Conservation (phyloP, 2,888 invertebrate species). For the Aquatica leii region DNA sequence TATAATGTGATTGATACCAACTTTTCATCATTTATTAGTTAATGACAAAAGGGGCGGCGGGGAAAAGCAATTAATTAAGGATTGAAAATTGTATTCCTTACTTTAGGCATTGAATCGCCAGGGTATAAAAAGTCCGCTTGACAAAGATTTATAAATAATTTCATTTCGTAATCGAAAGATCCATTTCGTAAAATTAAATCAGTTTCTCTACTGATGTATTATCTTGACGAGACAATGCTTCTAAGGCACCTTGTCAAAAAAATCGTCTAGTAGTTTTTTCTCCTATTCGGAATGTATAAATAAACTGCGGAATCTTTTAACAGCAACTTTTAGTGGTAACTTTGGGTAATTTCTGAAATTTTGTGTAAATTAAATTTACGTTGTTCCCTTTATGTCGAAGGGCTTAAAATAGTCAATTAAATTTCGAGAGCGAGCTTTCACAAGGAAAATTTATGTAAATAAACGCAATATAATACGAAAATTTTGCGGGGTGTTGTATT, state of each 20-base stretch:
- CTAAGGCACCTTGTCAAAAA: not conserved
- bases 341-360: constrained; percentile 1
- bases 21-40: too few relatives aligned
- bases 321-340: not conserved
- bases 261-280: constrained; percentile 2
- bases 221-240: constrained; percentile 9
- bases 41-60: too few relatives aligned
- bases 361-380: constrained; percentile 12
- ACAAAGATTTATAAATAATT: not conserved
- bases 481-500: constrained; percentile 17
- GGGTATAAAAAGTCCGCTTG: too few relatives aligned
- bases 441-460: constrained; percentile 12
- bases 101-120: too few relatives aligned
- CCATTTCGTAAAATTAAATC: constrained; percentile 12
- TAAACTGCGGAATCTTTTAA: not conserved
- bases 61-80: too few relatives aligned
- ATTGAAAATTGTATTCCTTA: too few relatives aligned
- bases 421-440: not conserved
- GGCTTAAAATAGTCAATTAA: constrained; percentile 7
- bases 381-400: constrained; percentile 4
- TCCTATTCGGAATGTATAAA: constrained; percentile 5
- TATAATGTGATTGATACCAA: too few relatives aligned
- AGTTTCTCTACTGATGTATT: constrained; percentile 10
- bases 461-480: constrained; percentile 18
- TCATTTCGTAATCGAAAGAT: not conserved